phyloP scores from a whole-genome alignment of 2,888 invertebrate species.

The Agonum fuliginosum region DNA sequence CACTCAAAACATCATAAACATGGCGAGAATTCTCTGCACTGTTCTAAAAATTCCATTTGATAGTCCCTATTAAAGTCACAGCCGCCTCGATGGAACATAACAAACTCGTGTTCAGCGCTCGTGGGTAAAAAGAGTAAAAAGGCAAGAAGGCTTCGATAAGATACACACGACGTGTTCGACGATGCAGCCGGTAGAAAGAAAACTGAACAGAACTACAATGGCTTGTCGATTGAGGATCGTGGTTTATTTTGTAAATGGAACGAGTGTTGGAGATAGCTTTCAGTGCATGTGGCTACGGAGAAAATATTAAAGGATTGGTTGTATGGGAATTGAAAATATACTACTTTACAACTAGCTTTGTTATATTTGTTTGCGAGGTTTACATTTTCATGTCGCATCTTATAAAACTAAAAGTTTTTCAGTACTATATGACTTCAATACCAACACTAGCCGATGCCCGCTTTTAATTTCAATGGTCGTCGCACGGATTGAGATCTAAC shows the following conservation, averaged over 20 bases:
- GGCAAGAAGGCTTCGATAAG: neutral
- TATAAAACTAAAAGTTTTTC: too few species aligned
- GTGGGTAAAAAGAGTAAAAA: neutral
- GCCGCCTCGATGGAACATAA: constrained; percentile 8
- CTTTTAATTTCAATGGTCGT: too few species aligned
- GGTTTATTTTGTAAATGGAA: constrained; percentile 26
- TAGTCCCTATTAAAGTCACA: constrained; percentile 25
- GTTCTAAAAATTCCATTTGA: constrained; percentile 29
- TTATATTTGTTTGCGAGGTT: too few species aligned
- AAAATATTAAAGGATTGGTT: constrained; percentile 21
- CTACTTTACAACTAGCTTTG: too few species aligned
- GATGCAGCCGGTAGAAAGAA: too few species aligned
- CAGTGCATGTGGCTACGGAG: neutral
- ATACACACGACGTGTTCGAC: neutral
- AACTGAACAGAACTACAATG: neutral
- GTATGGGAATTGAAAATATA: too few species aligned
- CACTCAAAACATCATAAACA: constrained; percentile 14
- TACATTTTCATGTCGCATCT: too few species aligned
- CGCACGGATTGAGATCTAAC: too few species aligned
- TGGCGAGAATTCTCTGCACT: neutral
- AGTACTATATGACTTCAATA: too few species aligned
- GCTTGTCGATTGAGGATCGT: neutral
- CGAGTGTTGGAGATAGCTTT: constrained; percentile 5
- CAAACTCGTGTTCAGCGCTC: constrained; percentile 6
- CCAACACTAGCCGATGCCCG: too few species aligned